A percentile compares a stretch with the other conserved stretches of the same genome.
These are phyloP conservation scores for Euthynnus affinis DNA, from an alignment of 2,797 vertebrate species.

Conservation along the genomic window DNA sequence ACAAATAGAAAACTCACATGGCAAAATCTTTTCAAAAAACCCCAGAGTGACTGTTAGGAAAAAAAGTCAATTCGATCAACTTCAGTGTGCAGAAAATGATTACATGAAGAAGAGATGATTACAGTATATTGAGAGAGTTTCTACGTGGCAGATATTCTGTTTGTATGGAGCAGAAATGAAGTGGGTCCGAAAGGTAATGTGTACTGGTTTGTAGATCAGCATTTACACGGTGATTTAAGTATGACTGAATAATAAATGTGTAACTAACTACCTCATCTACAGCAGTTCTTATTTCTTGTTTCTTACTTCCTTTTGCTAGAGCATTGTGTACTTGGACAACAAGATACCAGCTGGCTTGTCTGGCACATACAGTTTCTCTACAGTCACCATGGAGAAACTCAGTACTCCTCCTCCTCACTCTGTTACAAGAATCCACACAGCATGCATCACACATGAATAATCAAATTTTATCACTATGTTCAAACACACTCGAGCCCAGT, in stretches of 20 bases:
- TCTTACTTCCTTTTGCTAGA: slow-evolving; percentile 33
- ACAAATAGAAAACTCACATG: slow-evolving; percentile 30
- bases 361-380: slow-evolving; percentile 71
- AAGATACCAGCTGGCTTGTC: slow-evolving; percentile 75
- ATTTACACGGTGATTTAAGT: slow-evolving; percentile 42
- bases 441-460: slow-evolving; percentile 74
- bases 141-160: neutral
- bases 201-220: slow-evolving; percentile 2
- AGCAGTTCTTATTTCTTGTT: slow-evolving; percentile 8
- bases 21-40: slow-evolving; percentile 40
- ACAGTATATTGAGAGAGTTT: slow-evolving; percentile 9
- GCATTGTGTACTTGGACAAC: slow-evolving; percentile 70
- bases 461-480: slow-evolving; percentile 70
- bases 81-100: slow-evolving; percentile 11
- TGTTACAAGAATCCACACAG: slow-evolving; percentile 65
- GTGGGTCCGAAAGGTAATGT: neutral
- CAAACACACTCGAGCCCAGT: slow-evolving; percentile 58
- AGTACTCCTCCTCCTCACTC: slow-evolving; percentile 64
- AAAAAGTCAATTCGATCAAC: slow-evolving; percentile 55
- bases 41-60: slow-evolving; percentile 19
- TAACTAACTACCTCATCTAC: slow-evolving; percentile 38
- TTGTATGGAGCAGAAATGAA: neutral
- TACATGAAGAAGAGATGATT: slow-evolving; percentile 30
- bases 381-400: slow-evolving; percentile 71
- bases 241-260: slow-evolving; percentile 36